phyloP scores from a whole-genome alignment of 2,113 vertebrate genomes.

The Phylloscopus trochilus region DNA sequence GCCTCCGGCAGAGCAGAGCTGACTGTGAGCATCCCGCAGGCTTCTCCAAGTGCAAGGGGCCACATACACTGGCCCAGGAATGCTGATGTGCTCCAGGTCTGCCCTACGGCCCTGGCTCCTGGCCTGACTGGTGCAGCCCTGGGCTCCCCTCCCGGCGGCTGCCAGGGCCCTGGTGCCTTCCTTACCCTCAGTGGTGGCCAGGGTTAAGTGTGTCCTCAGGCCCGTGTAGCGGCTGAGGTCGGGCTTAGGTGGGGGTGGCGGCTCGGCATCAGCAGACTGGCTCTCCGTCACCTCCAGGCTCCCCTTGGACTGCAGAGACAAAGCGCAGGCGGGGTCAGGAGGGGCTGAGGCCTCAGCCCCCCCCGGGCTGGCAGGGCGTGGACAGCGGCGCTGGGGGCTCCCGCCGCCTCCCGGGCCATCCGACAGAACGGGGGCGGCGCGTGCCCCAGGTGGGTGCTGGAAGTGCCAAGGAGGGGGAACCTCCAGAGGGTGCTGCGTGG shows the following conservation, averaged over 20 bases:
- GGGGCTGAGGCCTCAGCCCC: neutral
- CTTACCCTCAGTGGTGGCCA: constrained; percentile 89
- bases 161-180: constrained; percentile 2
- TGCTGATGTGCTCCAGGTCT: neutral
- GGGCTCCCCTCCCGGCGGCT: neutral
- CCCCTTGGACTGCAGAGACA: constrained; percentile 85
- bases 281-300: constrained; percentile 94
- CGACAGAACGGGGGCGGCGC: accelerated
- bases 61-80: accelerated
- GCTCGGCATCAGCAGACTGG: constrained; percentile 92
- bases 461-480: neutral
- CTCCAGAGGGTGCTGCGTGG: neutral
- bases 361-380: neutral
- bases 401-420: neutral
- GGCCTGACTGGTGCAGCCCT: neutral
- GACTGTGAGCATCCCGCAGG: neutral
- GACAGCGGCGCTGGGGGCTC: accelerated
- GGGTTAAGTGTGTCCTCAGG: constrained; percentile 80
- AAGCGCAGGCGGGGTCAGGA: neutral
- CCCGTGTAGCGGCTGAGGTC: constrained; percentile 90
- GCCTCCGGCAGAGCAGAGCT: neutral
- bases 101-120: neutral
- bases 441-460: neutral
- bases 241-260: constrained; percentile 93
- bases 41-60: neutral